These are phyloP conservation scores for Ginglymostoma cirratum DNA, from an alignment of 2,113 vertebrate species.

Conservation along the genomic window DNA sequence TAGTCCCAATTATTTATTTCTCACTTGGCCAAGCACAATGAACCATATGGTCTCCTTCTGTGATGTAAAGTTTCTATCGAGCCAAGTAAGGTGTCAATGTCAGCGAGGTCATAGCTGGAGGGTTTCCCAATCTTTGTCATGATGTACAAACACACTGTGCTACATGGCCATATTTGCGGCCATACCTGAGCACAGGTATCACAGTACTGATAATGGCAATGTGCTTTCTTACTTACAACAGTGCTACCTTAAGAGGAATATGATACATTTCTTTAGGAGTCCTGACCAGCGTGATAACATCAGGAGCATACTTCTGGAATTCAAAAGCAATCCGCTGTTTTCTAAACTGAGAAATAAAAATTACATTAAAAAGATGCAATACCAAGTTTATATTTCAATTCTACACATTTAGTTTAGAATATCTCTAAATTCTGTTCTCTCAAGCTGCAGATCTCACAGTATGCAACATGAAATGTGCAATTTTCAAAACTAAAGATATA, in stretches of 20 bases:
- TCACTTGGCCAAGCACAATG: no score
- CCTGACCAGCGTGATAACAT: slow-evolving; percentile 82
- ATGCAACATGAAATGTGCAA: background rate
- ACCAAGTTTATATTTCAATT: background rate
- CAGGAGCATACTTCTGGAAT: slow-evolving; percentile 76
- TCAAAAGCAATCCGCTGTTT: slow-evolving; percentile 88
- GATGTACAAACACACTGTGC: background rate
- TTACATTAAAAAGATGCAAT: background rate
- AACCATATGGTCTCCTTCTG: no score
- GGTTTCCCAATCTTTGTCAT: background rate
- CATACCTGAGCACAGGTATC: background rate
- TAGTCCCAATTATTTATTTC: no score
- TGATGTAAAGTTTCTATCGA: background rate
- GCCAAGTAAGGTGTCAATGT: background rate
- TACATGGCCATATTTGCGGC: background rate
- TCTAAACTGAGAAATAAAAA: slow-evolving; percentile 68
- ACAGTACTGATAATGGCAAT: background rate
- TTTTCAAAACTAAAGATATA: background rate
- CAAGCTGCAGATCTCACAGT: background rate
- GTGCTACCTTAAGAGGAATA: slow-evolving; percentile 87
- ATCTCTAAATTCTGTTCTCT: background rate
- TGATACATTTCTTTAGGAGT: slow-evolving; percentile 86
- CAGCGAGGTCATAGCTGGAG: background rate
- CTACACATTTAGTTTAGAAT: background rate
- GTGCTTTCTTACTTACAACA: slow-evolving; percentile 75